A percentile compares a stretch with the other conserved stretches of the same genome.
These are phyloP conservation scores for Babyrousa celebensis DNA, from an alignment of 2,797 vertebrate genomes.

Conservation along the genomic window DNA sequence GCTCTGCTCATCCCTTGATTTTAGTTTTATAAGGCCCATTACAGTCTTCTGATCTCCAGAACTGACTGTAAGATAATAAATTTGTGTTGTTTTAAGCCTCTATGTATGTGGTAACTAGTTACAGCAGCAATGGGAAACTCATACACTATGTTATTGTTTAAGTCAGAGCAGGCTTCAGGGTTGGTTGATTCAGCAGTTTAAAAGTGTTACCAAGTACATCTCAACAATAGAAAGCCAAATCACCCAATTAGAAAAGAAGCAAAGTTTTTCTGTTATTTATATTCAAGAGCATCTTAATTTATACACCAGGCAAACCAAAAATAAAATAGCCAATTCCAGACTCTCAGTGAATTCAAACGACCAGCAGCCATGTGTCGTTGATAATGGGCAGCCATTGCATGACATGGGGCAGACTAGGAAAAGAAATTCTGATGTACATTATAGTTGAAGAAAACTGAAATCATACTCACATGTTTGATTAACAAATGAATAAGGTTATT, in stretches of 20 bases:
- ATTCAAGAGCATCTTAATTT: conserved; percentile 34
- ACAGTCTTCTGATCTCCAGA: conserved; percentile 39
- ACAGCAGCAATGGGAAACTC: conserved; percentile 3
- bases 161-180: not conserved
- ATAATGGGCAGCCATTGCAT: conserved; percentile 32
- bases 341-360: conserved; percentile 42
- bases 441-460: conserved; percentile 38
- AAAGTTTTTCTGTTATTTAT: conserved; percentile 55
- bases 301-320: conserved; percentile 31
- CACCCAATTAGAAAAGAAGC: not conserved
- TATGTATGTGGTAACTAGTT: conserved; percentile 31
- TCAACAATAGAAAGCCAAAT: not conserved
- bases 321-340: conserved; percentile 12
- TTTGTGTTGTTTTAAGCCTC: conserved; percentile 36
- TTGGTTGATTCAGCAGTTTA: conserved; percentile 45
- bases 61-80: not conserved
- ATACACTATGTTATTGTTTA: not conserved
- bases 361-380: conserved; percentile 6
- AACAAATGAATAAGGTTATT: conserved; percentile 43
- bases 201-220: conserved; percentile 35
- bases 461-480: conserved; percentile 44
- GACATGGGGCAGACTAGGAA: not conserved
- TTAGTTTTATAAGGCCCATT: not conserved
- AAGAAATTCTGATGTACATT: conserved; percentile 51
- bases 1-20: not conserved